Base-by-base conservation (phyloP, 1,140 invertebrate genomes). In the Nasonia giraulti region DNA sequence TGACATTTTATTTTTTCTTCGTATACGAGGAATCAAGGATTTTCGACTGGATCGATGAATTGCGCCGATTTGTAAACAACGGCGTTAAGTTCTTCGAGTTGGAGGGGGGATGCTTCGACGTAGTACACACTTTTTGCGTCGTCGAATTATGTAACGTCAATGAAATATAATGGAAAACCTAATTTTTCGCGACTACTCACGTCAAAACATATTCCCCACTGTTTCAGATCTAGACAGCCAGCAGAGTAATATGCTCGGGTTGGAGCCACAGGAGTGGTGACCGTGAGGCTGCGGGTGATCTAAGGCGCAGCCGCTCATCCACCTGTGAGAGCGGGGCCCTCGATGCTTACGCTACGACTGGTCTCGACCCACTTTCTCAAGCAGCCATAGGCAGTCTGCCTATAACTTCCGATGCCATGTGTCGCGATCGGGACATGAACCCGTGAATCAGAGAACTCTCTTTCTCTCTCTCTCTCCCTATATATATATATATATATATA, bases 291-390 rank as follows among this genome's bases (percentile, higher is more conserved):
- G 40, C 40, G 62, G 80, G 31, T 82, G 71, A 75, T 40, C 47
- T 82, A 82, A 82, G 80, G 73, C 71, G 82, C 85, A 89, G 88
- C 87, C 86, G 88, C 82, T 84, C 86, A 80, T 86, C 80, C 85
- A 87, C 82, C n/a, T 23, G 75, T 66, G 82, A 69, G 75, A 50
- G 83, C 74, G 78, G 44, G 89, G 89, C 91, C 89, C 89, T 91
- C 92, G 91, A 97, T 97, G 96, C 96, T 97, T 95, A 97, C 96
- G 94, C 96, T 97, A 95, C 95, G 96, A 94, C 94, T 97, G 91
- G 96, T 97, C 84, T 97, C 96, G 90, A 97, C 96, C 92, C 96
- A 97, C 91, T 97, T 97, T 92, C 93, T 97, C 93, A 97, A 97
- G 94, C 96, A 97, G 93, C 96, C 96, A 95, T 97, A 96, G 95